A percentile compares a stretch with the other conserved stretches of the same genome.
These are phyloP conservation scores for Ahaetulla prasina DNA, from an alignment of 2,113 vertebrate species.

Conservation along the genomic window DNA sequence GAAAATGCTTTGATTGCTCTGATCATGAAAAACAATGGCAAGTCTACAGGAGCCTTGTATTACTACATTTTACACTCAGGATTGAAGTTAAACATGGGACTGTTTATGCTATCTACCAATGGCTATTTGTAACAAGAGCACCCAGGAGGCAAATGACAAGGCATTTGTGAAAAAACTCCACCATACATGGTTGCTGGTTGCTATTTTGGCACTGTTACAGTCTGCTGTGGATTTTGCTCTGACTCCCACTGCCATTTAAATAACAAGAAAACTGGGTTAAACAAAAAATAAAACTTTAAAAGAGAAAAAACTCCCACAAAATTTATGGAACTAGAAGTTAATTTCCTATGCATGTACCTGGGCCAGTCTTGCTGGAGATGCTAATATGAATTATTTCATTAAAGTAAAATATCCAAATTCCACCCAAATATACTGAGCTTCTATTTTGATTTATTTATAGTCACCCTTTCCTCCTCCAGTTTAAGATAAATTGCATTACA, in stretches of 20 bases:
- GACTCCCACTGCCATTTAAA: background rate
- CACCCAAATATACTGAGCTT: background rate
- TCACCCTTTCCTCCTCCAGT: background rate
- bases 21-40: background rate
- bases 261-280: background rate
- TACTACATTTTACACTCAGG: background rate
- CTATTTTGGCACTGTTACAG: background rate
- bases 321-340: background rate
- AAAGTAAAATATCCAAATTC: background rate
- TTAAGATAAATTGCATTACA: background rate
- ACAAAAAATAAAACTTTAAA: background rate
- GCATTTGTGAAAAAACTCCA: background rate
- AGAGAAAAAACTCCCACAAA: background rate
- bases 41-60: background rate
- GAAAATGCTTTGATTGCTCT: background rate
- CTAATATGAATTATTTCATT: background rate
- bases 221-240: background rate
- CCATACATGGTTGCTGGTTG: background rate
- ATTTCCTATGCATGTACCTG: background rate
- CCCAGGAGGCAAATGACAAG: background rate
- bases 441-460: background rate
- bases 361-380: background rate
- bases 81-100: background rate
- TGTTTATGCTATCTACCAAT: background rate
- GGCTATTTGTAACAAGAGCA: background rate